A percentile compares a stretch with the other conserved stretches of the same genome.
phyloP scores from a whole-genome alignment of 2,888 invertebrate species.

The Argyresthia goedartella region DNA sequence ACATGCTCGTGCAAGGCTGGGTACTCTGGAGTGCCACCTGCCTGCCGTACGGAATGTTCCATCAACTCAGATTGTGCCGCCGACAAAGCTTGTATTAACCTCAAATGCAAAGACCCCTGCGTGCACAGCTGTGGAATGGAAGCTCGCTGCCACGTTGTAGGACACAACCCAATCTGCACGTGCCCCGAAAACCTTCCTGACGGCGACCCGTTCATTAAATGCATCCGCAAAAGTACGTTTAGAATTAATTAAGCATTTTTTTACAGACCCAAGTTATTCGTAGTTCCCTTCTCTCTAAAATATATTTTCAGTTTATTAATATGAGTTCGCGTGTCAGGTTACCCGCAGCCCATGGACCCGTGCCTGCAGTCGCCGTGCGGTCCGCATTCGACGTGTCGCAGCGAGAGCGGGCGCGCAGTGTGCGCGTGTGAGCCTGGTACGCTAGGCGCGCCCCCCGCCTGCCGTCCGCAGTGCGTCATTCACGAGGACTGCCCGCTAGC shows the following conservation, averaged over 20 bases:
- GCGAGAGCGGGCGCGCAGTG: slow-evolving; percentile 74
- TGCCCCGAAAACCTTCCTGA: slow-evolving; percentile 75
- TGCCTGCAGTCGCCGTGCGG: slow-evolving; percentile 80
- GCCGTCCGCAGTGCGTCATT: slow-evolving; percentile 83
- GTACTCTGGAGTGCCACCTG: slow-evolving; percentile 80
- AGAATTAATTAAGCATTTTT: neutral
- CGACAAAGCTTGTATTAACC: slow-evolving; percentile 80
- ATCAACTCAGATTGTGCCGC: slow-evolving; percentile 82
- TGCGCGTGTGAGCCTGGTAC: slow-evolving; percentile 82
- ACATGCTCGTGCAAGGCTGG: slow-evolving; percentile 80
- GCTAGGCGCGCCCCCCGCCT: slow-evolving; percentile 83
- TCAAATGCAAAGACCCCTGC: slow-evolving; percentile 83
- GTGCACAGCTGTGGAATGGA: slow-evolving; percentile 82
- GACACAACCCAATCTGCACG: slow-evolving; percentile 84
- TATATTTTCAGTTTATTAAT: neutral
- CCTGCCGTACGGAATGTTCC: slow-evolving; percentile 82
- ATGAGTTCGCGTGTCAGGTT: neutral
- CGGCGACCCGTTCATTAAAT: slow-evolving; percentile 84
- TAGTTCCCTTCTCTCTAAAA: too few relatives aligned
- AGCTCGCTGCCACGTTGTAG: slow-evolving; percentile 82
- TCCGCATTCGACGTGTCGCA: slow-evolving; percentile 73
- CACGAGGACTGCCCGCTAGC: slow-evolving; percentile 83
- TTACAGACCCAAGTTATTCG: neutral
- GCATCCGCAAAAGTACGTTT: slow-evolving; percentile 59
- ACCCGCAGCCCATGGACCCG: slow-evolving; percentile 59